These are phyloP conservation scores for Syrista parreyssii DNA, from an alignment of 2,888 invertebrate species.

Conservation along the genomic window DNA sequence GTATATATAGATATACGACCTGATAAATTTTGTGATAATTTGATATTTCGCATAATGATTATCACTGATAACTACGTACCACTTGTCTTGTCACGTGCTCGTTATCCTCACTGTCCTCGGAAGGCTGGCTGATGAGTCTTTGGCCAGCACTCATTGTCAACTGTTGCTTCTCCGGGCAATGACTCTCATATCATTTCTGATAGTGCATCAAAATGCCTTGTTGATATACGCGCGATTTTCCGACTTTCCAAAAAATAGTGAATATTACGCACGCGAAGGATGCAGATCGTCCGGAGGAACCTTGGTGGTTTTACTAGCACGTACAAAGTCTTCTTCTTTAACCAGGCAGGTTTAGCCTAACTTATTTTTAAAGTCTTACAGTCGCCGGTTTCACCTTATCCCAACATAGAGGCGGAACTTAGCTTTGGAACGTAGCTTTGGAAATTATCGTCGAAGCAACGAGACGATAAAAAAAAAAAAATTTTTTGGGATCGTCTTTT, in stretches of 20 bases:
- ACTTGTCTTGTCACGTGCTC: slow-evolving; percentile 41
- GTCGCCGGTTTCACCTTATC: background rate
- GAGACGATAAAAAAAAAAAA: background rate
- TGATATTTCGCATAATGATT: background rate
- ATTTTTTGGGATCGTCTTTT: background rate
- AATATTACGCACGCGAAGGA: background rate
- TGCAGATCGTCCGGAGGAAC: background rate
- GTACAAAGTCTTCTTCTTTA: background rate
- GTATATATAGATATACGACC: no score
- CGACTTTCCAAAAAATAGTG: background rate
- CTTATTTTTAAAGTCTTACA: background rate
- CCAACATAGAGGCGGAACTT: background rate
- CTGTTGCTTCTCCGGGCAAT: background rate
- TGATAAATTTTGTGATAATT: background rate
- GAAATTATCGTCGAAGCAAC: background rate
- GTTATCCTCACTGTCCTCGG: slow-evolving; percentile 53
- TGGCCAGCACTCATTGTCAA: slow-evolving; percentile 47
- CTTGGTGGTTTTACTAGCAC: background rate
- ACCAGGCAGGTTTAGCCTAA: background rate
- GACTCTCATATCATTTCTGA: background rate
- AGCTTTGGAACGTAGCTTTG: background rate
- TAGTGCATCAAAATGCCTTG: background rate
- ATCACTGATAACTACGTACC: slow-evolving; percentile 35
- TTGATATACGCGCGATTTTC: no score
- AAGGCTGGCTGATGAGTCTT: slow-evolving; percentile 49